phyloP scores from a whole-genome alignment of 2,797 vertebrate species.

The Enteromius afrohamiltoni region DNA sequence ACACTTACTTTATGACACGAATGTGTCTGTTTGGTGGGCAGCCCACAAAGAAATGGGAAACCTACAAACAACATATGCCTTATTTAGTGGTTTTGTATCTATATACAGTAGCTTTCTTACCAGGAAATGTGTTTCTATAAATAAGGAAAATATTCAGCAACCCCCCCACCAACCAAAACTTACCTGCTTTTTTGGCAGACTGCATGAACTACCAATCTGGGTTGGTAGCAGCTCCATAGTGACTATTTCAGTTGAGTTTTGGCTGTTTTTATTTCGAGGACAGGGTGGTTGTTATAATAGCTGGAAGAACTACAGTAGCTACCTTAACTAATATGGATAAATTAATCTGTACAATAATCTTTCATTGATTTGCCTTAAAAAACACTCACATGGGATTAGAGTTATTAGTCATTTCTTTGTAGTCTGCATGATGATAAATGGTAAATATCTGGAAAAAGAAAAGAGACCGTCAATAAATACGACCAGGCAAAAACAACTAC shows the following conservation, averaged over 20 bases:
- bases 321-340: not conserved
- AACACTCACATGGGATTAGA: slow-evolving; percentile 26
- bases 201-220: slow-evolving; percentile 41
- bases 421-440: slow-evolving; percentile 27
- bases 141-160: not conserved
- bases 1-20: slow-evolving; percentile 33
- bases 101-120: not conserved
- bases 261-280: slow-evolving; percentile 5
- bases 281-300: not conserved
- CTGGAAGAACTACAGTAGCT: not conserved
- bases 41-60: slow-evolving; percentile 47
- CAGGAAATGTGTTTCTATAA: not conserved
- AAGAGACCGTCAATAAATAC: not conserved
- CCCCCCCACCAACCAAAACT: not conserved
- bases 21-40: slow-evolving; percentile 52
- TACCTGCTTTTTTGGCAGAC: slow-evolving; percentile 19
- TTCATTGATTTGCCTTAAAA: not conserved
- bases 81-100: not conserved
- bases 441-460: slow-evolving; percentile 37
- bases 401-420: slow-evolving; percentile 10
- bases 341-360: not conserved
- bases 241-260: slow-evolving; percentile 21
- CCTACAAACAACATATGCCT: slow-evolving; percentile 25
- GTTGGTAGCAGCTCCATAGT: slow-evolving; percentile 38
- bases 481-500: not conserved